Evolutionary conservation across 2,888 invertebrate genomes (phyloP).

Genomic region (Cantharis lateralis): DNA sequence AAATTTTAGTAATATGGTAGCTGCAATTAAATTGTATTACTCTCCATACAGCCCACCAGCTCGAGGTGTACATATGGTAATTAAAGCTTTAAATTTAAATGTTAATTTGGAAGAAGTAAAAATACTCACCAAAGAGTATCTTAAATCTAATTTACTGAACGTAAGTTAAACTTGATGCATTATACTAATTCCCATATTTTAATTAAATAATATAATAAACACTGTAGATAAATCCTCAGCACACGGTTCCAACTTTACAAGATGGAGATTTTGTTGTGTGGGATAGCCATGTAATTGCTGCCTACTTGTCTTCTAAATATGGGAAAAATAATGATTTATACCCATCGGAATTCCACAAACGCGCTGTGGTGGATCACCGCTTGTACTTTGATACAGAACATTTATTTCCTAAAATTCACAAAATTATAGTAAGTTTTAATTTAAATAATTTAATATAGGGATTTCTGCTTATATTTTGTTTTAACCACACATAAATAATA

Average conservation of each 20-base stretch:
- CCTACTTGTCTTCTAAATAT: slow-evolving; percentile 65
- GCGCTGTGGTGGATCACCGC: slow-evolving; percentile 59
- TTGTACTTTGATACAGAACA: slow-evolving; percentile 60
- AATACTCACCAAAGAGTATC: slow-evolving; percentile 52
- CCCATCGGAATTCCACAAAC: slow-evolving; percentile 56
- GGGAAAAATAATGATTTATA: slow-evolving; percentile 59
- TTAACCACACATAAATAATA: no score
- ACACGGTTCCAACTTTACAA: slow-evolving; percentile 65
- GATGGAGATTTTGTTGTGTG: slow-evolving; percentile 58
- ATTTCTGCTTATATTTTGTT: not conserved
- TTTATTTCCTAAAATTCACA: slow-evolving; percentile 57
- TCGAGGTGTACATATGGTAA: slow-evolving; percentile 60
- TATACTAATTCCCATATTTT: not conserved
- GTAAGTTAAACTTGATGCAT: slow-evolving; percentile 40
- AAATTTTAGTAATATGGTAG: slow-evolving; percentile 40
- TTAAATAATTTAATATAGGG: not conserved
- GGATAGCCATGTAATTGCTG: slow-evolving; percentile 69
- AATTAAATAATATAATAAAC: not conserved
- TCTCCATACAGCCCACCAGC: slow-evolving; percentile 59
- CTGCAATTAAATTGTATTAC: slow-evolving; percentile 48
- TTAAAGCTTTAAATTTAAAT: slow-evolving; percentile 56
- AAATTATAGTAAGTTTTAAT: slow-evolving; percentile 56
- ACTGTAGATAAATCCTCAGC: slow-evolving; percentile 65
- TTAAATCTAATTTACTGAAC: slow-evolving; percentile 54
- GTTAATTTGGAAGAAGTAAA: slow-evolving; percentile 58